These are phyloP conservation scores for Eugnorisma glareosa DNA, from an alignment of 2,888 invertebrate genomes.

Conservation along the genomic window DNA sequence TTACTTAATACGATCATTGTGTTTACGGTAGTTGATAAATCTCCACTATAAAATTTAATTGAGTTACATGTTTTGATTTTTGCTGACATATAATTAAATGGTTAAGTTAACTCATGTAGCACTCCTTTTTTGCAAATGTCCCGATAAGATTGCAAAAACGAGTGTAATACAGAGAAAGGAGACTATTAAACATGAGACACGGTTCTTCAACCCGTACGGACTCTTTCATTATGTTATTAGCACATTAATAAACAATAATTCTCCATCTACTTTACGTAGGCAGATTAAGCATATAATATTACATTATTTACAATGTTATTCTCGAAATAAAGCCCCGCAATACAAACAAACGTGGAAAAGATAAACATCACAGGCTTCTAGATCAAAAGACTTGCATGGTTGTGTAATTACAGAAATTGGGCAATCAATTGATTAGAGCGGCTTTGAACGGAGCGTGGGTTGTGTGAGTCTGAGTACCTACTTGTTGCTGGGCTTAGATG, in stretches of 20 bases:
- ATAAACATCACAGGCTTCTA: constrained; percentile 41
- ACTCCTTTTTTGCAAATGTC: not conserved
- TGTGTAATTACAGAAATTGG: constrained; percentile 57
- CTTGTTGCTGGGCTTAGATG: constrained; percentile 24
- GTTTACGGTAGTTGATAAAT: not conserved
- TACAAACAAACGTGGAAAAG: constrained; percentile 23
- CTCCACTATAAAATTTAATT: not conserved
- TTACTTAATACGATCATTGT: not conserved
- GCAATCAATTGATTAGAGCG: constrained; percentile 51
- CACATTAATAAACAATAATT: not conserved
- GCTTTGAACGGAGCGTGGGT: constrained; percentile 44
- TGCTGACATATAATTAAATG: not conserved
- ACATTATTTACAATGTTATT: constrained; percentile 6
- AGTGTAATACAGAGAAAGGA: not conserved
- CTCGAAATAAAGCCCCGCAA: not conserved
- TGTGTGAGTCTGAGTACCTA: constrained; percentile 12
- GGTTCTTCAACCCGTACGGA: not conserved
- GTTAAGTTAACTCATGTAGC: not conserved
- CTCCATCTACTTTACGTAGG: not conserved
- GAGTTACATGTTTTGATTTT: not conserved
- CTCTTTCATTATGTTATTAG: not conserved
- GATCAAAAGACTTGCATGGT: constrained; percentile 43
- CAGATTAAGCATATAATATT: not conserved
- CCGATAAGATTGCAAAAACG: not conserved
- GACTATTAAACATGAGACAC: not conserved